These are phyloP conservation scores for Ceratothoa steindachneri DNA, from an alignment of 2,888 invertebrate genomes.

Conservation along the genomic window DNA sequence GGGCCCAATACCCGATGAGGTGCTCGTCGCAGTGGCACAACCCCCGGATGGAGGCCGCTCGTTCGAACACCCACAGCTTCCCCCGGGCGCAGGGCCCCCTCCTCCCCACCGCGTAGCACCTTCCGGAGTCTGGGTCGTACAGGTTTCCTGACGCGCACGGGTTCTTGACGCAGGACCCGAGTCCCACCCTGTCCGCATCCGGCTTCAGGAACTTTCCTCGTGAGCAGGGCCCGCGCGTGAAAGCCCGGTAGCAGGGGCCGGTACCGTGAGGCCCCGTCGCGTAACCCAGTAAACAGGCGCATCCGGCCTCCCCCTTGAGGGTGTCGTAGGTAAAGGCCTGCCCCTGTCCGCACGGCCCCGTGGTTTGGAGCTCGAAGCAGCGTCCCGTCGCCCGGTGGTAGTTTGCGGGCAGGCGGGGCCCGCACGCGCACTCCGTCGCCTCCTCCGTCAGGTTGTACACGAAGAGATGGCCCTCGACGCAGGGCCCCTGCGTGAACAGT, in stretches of 20 bases:
- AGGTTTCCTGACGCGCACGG: slow-evolving; percentile 71
- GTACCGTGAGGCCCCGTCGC: slow-evolving; percentile 58
- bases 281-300: slow-evolving; percentile 39
- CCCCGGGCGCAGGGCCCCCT: slow-evolving; percentile 70
- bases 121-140: slow-evolving; percentile 68
- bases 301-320: slow-evolving; percentile 54
- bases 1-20: slow-evolving; percentile 48
- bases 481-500: slow-evolving; percentile 75
- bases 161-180: slow-evolving; percentile 61
- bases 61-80: slow-evolving; percentile 75
- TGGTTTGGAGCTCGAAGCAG: slow-evolving; percentile 48
- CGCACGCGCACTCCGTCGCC: slow-evolving; percentile 64
- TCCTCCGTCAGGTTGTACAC: slow-evolving; percentile 62
- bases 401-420: slow-evolving; percentile 64
- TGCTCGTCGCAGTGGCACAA: slow-evolving; percentile 64
- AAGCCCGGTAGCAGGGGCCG: slow-evolving; percentile 70
- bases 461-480: slow-evolving; percentile 71
- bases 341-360: slow-evolving; percentile 48
- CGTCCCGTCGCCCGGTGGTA: slow-evolving; percentile 62
- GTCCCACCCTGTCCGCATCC: background rate
- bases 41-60: slow-evolving; percentile 74
- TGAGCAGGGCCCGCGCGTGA: slow-evolving; percentile 72
- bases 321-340: slow-evolving; percentile 38
- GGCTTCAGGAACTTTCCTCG: slow-evolving; percentile 49
- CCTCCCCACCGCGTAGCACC: slow-evolving; percentile 73